These are phyloP conservation scores for Alloplasta piceator DNA, from an alignment of 2,888 invertebrate species.

Conservation along the genomic window DNA sequence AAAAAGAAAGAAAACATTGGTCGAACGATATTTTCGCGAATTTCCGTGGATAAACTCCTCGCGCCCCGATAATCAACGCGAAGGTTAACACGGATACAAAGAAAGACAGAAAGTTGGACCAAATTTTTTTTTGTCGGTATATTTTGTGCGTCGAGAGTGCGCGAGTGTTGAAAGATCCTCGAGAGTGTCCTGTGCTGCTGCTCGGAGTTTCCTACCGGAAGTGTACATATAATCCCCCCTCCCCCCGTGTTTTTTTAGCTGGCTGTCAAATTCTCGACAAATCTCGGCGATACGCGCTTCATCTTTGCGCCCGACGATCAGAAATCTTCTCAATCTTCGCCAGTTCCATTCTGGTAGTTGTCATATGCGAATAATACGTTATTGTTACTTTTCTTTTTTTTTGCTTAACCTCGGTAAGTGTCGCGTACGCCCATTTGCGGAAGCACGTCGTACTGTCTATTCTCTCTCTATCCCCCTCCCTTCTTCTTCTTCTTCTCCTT, in stretches of 20 bases:
- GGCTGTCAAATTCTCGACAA: slow-evolving; percentile 51
- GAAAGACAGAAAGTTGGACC: neutral
- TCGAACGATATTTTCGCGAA: no score
- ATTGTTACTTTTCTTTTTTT: slow-evolving; percentile 24
- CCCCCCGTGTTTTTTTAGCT: slow-evolving; percentile 46
- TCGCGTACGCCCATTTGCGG: slow-evolving; percentile 68
- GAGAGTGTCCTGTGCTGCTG: slow-evolving; percentile 57
- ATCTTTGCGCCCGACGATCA: neutral
- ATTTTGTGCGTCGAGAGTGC: slow-evolving; percentile 43
- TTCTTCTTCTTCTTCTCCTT: slow-evolving; percentile 22
- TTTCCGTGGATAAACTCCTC: no score
- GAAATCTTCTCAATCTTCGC: slow-evolving; percentile 7
- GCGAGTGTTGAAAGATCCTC: slow-evolving; percentile 48
- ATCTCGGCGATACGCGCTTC: slow-evolving; percentile 1
- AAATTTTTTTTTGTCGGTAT: neutral
- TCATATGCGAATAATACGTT: slow-evolving; percentile 36
- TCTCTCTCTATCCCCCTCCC: slow-evolving; percentile 9
- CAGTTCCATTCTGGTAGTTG: slow-evolving; percentile 40
- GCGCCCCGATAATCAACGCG: no score
- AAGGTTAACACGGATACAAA: no score
- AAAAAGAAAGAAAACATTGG: no score
- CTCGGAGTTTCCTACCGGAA: slow-evolving; percentile 47
- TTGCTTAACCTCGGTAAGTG: slow-evolving; percentile 48
- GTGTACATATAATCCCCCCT: no score
- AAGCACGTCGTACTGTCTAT: slow-evolving; percentile 33